Base-by-base conservation (phyloP, 2,113 vertebrate genomes). In the Hippocampus abdominalis region DNA sequence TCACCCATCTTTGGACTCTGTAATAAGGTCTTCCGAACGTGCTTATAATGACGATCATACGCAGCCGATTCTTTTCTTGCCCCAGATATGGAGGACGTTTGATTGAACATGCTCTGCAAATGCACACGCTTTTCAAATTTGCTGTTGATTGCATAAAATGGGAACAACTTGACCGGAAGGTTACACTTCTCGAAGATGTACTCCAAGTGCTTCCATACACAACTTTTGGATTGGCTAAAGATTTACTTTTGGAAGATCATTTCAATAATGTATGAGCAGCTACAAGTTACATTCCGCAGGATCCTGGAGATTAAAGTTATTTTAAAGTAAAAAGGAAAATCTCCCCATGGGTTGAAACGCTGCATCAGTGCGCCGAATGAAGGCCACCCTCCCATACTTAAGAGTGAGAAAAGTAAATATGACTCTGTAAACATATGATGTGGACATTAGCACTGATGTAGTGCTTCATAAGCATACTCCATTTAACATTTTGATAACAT, bases 11-110 rank as follows among this genome's bases (percentile, higher is more conserved):
- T 81, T 77, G 74, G 78, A 73, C 84, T 88, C 81, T 68, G 82
- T 85, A 91, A 89, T 84, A 88, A 85, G 77, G 84, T 86, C 69
- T 84, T 83, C 85, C 85, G 80, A 86, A 84, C 72, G 77, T 71
- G 73, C 54, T 84, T 81, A 66, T 82, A 82, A 86, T 82, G 82
- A 82, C 83, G 73, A 84, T 66, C 79, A 79, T 79, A 56, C 61
- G 49, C 36, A 67, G 81, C 79, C 74, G 76, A 8, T 64, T 64
- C 42, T 85, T 76, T 87, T 81, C 73, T 64, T 85, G 84, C 67
- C 74, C 80, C 60, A 75, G 72, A 80, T 86, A 86, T 57, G 8
- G 1, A 61, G 68, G 70, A 80, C 63, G 66, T 79, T 77, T 77
- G 71, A 86, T 71, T 69, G 72, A 57, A 78, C 68, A 69, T 48